phyloP scores from a whole-genome alignment of 2,113 vertebrate genomes.

The Quiscalus mexicanus region DNA sequence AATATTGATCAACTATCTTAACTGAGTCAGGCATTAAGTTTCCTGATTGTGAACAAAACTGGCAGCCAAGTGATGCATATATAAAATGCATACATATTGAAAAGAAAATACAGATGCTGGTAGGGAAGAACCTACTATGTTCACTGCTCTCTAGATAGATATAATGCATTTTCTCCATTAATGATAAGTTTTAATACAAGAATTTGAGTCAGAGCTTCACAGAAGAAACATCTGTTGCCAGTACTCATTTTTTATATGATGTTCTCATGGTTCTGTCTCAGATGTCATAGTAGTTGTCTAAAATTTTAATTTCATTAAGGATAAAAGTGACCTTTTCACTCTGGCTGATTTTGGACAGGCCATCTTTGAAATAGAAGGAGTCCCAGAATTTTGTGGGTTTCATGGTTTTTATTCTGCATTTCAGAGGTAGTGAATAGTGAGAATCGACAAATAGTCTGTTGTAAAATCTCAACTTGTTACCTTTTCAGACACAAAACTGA shows the following conservation, averaged over 20 bases:
- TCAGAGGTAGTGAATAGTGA: not conserved
- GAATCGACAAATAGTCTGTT: not conserved
- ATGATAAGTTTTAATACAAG: not conserved
- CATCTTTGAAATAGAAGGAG: not conserved
- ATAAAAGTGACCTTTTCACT: not conserved
- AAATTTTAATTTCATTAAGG: not conserved
- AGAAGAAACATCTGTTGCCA: not conserved
- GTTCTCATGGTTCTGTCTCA: not conserved
- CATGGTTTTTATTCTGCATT: not conserved
- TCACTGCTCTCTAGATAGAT: not conserved
- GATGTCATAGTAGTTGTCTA: not conserved
- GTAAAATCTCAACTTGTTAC: not conserved
- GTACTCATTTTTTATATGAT: not conserved
- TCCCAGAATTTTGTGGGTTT: not conserved
- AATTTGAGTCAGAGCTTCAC: not conserved
- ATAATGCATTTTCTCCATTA: not conserved
- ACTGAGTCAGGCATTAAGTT: conserved; percentile 18
- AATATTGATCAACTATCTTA: conserved; percentile 64
- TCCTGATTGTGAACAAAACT: conserved; percentile 11
- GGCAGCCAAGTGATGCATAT: not conserved
- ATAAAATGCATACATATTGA: not conserved
- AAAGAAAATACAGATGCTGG: not conserved
- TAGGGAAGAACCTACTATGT: not conserved
- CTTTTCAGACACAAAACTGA: not conserved
- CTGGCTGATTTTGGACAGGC: not conserved